These are phyloP conservation scores for Sanderia malayensis DNA, from an alignment of 30 jellyfish, hydroid and myxozoan genomes.

Conservation along the genomic window DNA sequence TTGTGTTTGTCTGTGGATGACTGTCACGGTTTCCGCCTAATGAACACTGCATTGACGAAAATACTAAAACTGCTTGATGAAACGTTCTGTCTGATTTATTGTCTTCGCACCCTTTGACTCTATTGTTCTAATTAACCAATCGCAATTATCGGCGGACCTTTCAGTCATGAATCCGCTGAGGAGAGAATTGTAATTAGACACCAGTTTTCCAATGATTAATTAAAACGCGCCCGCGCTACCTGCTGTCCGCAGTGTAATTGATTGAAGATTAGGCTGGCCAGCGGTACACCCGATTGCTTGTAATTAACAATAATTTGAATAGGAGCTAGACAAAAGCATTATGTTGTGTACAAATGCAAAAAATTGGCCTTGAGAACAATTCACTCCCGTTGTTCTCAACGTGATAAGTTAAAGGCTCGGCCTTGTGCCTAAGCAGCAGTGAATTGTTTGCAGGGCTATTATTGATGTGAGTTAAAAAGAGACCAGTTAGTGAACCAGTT, in stretches of 20 bases:
- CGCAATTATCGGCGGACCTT: slow-evolving; percentile 67
- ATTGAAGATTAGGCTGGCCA: slow-evolving; percentile 34
- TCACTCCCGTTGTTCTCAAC: slow-evolving; percentile 18
- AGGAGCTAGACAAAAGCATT: slow-evolving; percentile 87
- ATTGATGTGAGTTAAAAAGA: neutral
- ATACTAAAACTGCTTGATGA: slow-evolving; percentile 52
- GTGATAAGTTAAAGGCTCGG: slow-evolving; percentile 14
- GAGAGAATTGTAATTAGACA: slow-evolving; percentile 81
- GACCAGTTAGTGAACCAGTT: neutral
- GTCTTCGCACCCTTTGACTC: slow-evolving; percentile 79
- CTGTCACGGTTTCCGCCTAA: slow-evolving; percentile 79
- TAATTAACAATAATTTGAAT: slow-evolving; percentile 75
- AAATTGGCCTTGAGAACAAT: slow-evolving; percentile 76
- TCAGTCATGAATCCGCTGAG: slow-evolving; percentile 76
- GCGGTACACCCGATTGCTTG: slow-evolving; percentile 82
- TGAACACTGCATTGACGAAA: slow-evolving; percentile 49
- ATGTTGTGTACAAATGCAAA: slow-evolving; percentile 75
- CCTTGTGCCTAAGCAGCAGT: neutral
- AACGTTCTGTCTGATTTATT: slow-evolving; percentile 62
- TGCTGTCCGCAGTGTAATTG: slow-evolving; percentile 9
- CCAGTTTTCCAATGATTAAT: slow-evolving; percentile 80
- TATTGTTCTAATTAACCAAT: slow-evolving; percentile 74
- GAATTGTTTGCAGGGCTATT: neutral
- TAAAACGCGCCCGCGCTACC: slow-evolving; percentile 90
- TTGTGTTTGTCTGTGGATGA: slow-evolving; percentile 67